Evolutionary conservation across 1,140 invertebrate genomes (phyloP).

Genomic region (Wasmannia auropunctata): DNA sequence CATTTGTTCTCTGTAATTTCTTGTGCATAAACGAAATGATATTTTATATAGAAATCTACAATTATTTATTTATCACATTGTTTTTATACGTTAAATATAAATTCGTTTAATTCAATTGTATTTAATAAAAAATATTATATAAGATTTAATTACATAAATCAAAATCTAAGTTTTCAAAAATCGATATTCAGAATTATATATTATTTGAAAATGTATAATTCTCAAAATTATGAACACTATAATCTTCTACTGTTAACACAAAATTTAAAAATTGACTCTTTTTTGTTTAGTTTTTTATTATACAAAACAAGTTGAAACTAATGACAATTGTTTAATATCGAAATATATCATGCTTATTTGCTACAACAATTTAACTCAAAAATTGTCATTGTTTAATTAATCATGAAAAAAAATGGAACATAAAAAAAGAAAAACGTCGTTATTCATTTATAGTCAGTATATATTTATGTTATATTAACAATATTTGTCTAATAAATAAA

Average conservation of each 20-base stretch:
- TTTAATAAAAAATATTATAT: neutral
- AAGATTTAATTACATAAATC: neutral
- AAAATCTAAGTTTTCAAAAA: neutral
- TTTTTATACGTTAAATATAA: neutral
- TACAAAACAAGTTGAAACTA: too few species aligned
- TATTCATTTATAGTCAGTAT: too few species aligned
- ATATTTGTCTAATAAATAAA: conserved; percentile 50
- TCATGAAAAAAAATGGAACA: too few species aligned
- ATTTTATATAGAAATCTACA: too few species aligned
- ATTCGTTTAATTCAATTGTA: neutral
- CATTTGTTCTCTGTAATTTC: conserved; percentile 10
- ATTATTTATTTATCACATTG: neutral
- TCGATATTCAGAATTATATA: neutral
- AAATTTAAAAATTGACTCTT: neutral
- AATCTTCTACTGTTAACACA: too few species aligned
- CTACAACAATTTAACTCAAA: too few species aligned
- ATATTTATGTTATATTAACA: too few species aligned
- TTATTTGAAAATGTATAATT: too few species aligned
- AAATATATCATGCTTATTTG: too few species aligned
- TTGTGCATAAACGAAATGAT: neutral
- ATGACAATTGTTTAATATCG: too few species aligned
- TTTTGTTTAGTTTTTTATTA: neutral
- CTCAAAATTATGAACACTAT: neutral
- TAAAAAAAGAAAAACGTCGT: too few species aligned
- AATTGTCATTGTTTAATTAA: too few species aligned